phyloP scores from a whole-genome alignment of 2,797 vertebrate species.

The Ispidina lecontei region DNA sequence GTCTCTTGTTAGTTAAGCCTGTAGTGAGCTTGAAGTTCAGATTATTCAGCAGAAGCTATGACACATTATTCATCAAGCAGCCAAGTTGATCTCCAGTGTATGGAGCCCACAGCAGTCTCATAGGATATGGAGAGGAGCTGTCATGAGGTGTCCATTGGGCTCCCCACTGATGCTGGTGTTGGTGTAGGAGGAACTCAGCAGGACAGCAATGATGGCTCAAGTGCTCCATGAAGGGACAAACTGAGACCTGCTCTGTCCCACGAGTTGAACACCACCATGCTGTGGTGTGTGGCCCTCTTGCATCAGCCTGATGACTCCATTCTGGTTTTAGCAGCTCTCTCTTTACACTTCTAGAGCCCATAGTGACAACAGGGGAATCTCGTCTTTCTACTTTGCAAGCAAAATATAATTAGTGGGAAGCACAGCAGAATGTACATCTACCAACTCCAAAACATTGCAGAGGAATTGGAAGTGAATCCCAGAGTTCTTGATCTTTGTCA shows the following conservation, averaged over 20 bases:
- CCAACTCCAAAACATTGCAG: neutral
- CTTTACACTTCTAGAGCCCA: neutral
- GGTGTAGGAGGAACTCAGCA: fast-evolving
- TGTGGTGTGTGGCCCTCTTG: neutral
- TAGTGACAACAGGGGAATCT: neutral
- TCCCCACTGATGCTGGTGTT: fast-evolving
- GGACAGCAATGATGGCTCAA: neutral
- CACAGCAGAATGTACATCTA: neutral
- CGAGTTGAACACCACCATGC: neutral
- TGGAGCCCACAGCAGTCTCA: neutral
- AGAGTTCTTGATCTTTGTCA: neutral
- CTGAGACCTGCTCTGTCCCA: neutral
- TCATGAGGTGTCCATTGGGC: fast-evolving
- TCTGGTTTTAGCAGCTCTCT: neutral
- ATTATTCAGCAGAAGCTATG: neutral
- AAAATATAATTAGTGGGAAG: neutral
- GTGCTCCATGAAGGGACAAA: neutral
- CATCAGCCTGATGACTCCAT: neutral
- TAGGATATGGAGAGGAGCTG: fast-evolving
- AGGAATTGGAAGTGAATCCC: neutral
- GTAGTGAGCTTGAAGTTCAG: neutral
- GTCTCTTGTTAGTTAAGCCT: neutral
- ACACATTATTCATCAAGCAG: neutral
- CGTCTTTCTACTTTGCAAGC: neutral
- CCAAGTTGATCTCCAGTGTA: neutral